These are phyloP conservation scores for Stictonetta naevosa DNA, from an alignment of 2,113 vertebrate species.

Conservation along the genomic window DNA sequence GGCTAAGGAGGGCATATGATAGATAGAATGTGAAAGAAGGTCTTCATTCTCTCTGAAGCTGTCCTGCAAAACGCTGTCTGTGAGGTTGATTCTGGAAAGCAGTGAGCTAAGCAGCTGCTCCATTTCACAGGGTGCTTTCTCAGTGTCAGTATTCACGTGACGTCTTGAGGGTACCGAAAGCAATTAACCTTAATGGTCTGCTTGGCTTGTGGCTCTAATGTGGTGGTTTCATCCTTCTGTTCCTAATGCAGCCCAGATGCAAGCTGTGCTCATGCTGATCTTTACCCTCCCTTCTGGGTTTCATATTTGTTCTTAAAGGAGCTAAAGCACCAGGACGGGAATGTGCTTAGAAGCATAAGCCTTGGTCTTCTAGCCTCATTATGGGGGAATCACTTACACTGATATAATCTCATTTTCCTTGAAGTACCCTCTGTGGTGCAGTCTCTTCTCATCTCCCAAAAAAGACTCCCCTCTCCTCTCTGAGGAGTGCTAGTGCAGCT, in stretches of 20 bases:
- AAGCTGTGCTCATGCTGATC: not conserved
- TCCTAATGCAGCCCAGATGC: not conserved
- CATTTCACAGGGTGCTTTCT: not conserved
- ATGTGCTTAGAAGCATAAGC: not conserved
- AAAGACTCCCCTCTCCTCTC: not conserved
- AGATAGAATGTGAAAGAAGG: not conserved
- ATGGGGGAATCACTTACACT: not conserved
- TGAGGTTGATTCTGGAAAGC: not conserved
- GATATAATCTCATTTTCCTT: not conserved
- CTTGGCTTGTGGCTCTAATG: not conserved
- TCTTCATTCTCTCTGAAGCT: not conserved
- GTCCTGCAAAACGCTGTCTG: not conserved
- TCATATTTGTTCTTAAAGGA: not conserved
- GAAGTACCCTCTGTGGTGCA: not conserved
- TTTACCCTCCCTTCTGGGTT: not conserved
- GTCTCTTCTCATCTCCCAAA: not conserved
- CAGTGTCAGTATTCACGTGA: not conserved
- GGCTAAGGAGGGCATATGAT: not conserved
- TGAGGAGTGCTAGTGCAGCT: not conserved
- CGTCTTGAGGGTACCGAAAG: not conserved
- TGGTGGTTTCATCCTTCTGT: not conserved
- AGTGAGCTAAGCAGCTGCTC: not conserved
- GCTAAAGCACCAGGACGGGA: not conserved
- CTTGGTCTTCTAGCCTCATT: not conserved
- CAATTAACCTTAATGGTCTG: slow-evolving; percentile 2